Base-by-base conservation (phyloP, 2,113 vertebrate genomes). In the Cacatua alba region DNA sequence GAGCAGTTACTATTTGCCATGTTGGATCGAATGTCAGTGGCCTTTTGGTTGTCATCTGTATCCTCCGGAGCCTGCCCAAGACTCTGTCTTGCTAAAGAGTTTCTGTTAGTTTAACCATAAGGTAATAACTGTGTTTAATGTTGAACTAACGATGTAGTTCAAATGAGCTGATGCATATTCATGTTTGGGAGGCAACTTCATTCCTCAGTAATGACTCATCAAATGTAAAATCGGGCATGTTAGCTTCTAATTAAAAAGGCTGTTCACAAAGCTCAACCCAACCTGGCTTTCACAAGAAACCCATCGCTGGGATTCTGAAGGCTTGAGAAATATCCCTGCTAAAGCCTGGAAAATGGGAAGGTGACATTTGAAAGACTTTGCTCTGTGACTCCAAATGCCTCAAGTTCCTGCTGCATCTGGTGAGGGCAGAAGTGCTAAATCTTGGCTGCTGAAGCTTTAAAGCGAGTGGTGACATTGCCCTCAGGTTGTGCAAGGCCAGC, bases 121-220 rank as follows among this genome's bases (percentile, higher is more conserved):
- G 88, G 92, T 65, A 83, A 75, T 93, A 92, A 65, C 74, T 16
- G 55, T 41, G 94, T 90, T 95, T 91, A 97, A 96, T 96, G 75
- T 96, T 92, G 77, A 96, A 88, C 96, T 76, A 84, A 85, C 77
- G 69, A 91, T 68, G 88, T 14, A 55, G 86, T 35, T 88, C 86
- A 25, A 87, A 92, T 96, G 82, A 94, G 94, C 94, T 89, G 92
- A 80, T 97, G 95, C 95, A 95, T 97, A 96, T 96, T 97, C 97
- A 97, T 94, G 64, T 52, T 95, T 92, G 96, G 97, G 96, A 97
- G 96, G 96, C 86, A 70, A 88, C 96, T 97, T 97, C 96, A 57
- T 97, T 96, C 97, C 93, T 96, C 77, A 41, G 89, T 89, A 90
- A 44, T 97, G 95, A 97, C 96, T 97, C 97, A 97, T 96, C 95